Evolutionary conservation across 2,113 vertebrate genomes (phyloP), one percentile per base, ranked within the genome.

Genomic region (Eulacestoma nigropectus): DNA sequence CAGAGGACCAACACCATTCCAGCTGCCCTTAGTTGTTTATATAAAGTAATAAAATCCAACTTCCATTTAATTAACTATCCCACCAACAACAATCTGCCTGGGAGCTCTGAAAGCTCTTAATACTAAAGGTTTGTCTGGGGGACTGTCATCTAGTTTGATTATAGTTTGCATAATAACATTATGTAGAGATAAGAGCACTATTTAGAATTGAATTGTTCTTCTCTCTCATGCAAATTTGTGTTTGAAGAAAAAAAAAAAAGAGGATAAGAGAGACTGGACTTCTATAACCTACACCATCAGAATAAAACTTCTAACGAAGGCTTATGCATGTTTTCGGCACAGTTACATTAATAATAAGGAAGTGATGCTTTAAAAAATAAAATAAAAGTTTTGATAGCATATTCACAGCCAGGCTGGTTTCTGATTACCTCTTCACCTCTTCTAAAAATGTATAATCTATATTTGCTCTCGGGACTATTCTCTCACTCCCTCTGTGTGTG

Each of bases 51-150:
- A 84, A 95, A 77, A 84, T 33, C 33, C 69, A 93, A 49, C 60
- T 72, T 92, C 37, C 16, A 59, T 78, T 94, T 92, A 89, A 95
- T 94, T 94, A 95, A 91, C 67, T 60, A 21, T 68, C 17, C 65
- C 23, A 46, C 65, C 69, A 78, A 39, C 74, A 87, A 32, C 42
- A 91, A 60, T 91, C 57, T 84, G 73, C 62, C 56, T 4, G 8
- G 57, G 64, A 93, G 65, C 77, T 84, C 68, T 57, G 52, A 85
- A 87, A 76, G 62, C 65, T 78, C 53, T 35, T 84, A 77, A 68
- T 41, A n/a, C 29, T 64, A 60, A 87, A 78, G 30, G 52, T 89
- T 91, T 90, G 42, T 74, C 70, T 86, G 64, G 64, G 90, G 72
- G 42, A 81, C 55, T 67, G 39, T 92, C 77, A 81, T 91, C 56